Percentiles rank a stretch among this genome's conserved stretches.
Evolutionary conservation across 1,140 invertebrate species (phyloP).

Genomic region (Heliconius congener): DNA sequence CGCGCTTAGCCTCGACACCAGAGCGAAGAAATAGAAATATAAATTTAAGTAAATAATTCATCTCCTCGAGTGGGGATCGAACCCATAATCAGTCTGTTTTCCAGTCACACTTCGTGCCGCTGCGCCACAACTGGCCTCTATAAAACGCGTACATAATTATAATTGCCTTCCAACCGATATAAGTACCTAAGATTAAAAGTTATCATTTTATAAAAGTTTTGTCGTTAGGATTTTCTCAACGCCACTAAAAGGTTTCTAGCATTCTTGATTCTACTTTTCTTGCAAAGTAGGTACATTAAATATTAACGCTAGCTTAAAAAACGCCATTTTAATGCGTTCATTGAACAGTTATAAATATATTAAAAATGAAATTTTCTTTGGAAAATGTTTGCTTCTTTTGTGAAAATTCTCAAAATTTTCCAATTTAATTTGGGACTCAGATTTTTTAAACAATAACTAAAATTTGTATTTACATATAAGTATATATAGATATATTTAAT

Average conservation of each 20-base stretch:
- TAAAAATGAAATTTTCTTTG: background rate
- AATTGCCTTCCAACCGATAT: too few relatives aligned
- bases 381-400: background rate
- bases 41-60: too few relatives aligned
- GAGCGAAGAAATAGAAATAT: too few relatives aligned
- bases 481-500: too few relatives aligned
- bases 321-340: background rate
- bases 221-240: background rate
- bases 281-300: background rate
- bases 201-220: constrained; percentile 14
- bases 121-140: too few relatives aligned
- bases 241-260: background rate
- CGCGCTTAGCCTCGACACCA: too few relatives aligned
- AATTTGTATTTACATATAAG: too few relatives aligned
- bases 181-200: background rate
- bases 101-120: too few relatives aligned
- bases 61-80: too few relatives aligned
- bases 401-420: background rate
- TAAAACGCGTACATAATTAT: background rate
- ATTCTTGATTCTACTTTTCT: background rate
- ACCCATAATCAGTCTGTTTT: too few relatives aligned
- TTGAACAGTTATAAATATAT: background rate
- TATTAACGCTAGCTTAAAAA: background rate
- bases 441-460: too few relatives aligned
- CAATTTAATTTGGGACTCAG: background rate